Evolutionary conservation across 2,797 vertebrate genomes (phyloP), one percentile per base, ranked within the genome.

Genomic region (Meda fulgida): DNA sequence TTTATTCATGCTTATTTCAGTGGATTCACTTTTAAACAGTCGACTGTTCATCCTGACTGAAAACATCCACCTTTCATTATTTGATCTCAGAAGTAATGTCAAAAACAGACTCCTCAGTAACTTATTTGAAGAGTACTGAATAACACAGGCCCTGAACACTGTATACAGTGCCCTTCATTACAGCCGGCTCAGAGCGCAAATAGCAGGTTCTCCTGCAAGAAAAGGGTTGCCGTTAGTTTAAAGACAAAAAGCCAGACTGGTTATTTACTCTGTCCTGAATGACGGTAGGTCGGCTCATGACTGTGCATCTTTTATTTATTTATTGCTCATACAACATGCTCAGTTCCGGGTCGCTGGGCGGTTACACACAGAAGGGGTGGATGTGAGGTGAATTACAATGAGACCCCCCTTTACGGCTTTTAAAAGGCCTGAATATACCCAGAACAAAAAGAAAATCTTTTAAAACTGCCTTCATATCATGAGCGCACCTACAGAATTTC

Each of bases 211-310:
- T 80, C 63, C 48, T 73, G 31, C 55, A 88, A 88, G 84, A 86
- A 34, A 84, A 84, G 78, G 78, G n/a, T 36, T 79, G 55, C 38
- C 73, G n/a, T 85, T 85, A 71, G 81, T 84, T 87, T 79, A 80
- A 86, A 87, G 87, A 89, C 81, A 89, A 88, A 84, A 75, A 88
- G 72, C 43, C 85, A 55, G 58, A 66, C 81, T 82, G 72, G 73
- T 77, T 89, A 87, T 88, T 87, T 88, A 84, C 86, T 80, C 70
- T 43, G 53, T 58, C 53, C 66, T 85, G 77, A 80, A 80, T 79
- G 71, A 46, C 36, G 14, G 34, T 69, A n/a, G 29, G 53, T 40
- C 55, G 69, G 80, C 58, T 53, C 71, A 65, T 87, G 77, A 72
- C 46, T 80, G 19, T 5, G 40, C 55, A 71, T 81, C 53, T 88